Base-by-base conservation (phyloP, 2,113 vertebrate genomes). In the Silurus asotus region DNA sequence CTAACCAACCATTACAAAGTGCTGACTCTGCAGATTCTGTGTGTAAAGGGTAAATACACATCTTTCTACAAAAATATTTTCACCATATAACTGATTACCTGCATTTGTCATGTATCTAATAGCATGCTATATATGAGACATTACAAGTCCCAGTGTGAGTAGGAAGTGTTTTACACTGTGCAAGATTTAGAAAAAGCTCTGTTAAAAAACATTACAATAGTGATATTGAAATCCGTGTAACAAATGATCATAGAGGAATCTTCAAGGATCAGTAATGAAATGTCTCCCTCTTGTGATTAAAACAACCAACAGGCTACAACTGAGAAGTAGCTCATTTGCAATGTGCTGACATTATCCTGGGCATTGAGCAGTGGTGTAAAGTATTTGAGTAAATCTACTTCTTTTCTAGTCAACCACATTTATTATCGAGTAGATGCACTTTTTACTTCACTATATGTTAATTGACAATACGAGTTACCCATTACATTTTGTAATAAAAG, bases 241-340 rank as follows among this genome's bases (percentile, higher is more conserved):
- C 3, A 56, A 28, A 28, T 25, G 23, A 15, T 56, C 25, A 15
- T 4, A 9, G 76, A 9, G 8, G n/a, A 10, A 78, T 37, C 25
- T 37, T 45, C 5, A 37, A 0, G 45, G 17, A 58, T 55, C 84
- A n/a, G 51, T 45, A 67, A 67, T 79, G n/a, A 45, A 49, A 75
- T 61, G 82, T 77, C 88, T 53, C 85, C 88, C n/a, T 84, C 88
- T 89, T 25, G 75, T 84, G 88, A 59, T 56, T 48, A 2, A 65
- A 69, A 58, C 2, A 15, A 9, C 19, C 23, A 78, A 17, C 8
- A 37, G 49, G 25, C 4, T 56, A 28, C 13, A 56, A 58, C 53
- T 15, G 48, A 10, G 20, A 19, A 19, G 70, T 51, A 11, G 20
- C 49, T 51, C 45, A 13, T 51, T 51, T 23, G 48, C 20, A 51